These are phyloP conservation scores for Contarinia nasturtii DNA, from an alignment of 1,140 invertebrate species.

Conservation along the genomic window DNA sequence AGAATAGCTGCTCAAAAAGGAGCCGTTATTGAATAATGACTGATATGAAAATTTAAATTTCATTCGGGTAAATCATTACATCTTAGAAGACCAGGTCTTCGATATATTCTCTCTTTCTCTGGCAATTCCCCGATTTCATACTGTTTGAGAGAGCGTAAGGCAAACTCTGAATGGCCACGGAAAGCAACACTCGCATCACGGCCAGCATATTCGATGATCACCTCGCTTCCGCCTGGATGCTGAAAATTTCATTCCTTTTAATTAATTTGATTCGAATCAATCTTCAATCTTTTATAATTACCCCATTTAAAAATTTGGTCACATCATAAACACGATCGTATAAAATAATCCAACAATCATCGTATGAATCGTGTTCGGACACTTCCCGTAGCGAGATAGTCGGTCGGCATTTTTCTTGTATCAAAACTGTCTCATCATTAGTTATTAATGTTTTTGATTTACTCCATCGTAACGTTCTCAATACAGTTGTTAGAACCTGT, in stretches of 20 bases:
- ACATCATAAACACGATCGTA: slow-evolving; percentile 59
- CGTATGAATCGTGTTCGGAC: slow-evolving; percentile 36
- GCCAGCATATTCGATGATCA: slow-evolving; percentile 71
- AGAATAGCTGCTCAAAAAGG: too few relatives aligned
- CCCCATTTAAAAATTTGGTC: slow-evolving; percentile 47
- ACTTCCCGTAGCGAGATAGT: slow-evolving; percentile 39
- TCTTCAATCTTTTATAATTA: slow-evolving; percentile 8
- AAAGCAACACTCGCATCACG: slow-evolving; percentile 71
- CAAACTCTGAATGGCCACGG: slow-evolving; percentile 50
- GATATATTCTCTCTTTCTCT: slow-evolving; percentile 45
- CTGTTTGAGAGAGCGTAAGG: slow-evolving; percentile 34
- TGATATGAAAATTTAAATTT: background rate
- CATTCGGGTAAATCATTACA: background rate
- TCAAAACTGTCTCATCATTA: background rate
- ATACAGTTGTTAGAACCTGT: background rate
- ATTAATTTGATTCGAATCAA: slow-evolving; percentile 1
- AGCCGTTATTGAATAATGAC: too few relatives aligned
- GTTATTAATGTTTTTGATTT: background rate
- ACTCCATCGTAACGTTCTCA: background rate
- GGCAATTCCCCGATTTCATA: slow-evolving; percentile 57
- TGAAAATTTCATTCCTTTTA: slow-evolving; percentile 20
- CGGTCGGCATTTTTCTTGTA: background rate
- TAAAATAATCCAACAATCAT: slow-evolving; percentile 52
- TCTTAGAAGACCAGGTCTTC: slow-evolving; percentile 8
- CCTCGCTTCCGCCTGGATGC: slow-evolving; percentile 72